A percentile compares a stretch with the other conserved stretches of the same genome.
Conservation (phyloP, 2,888 invertebrate genomes). For the Allacma fusca region DNA sequence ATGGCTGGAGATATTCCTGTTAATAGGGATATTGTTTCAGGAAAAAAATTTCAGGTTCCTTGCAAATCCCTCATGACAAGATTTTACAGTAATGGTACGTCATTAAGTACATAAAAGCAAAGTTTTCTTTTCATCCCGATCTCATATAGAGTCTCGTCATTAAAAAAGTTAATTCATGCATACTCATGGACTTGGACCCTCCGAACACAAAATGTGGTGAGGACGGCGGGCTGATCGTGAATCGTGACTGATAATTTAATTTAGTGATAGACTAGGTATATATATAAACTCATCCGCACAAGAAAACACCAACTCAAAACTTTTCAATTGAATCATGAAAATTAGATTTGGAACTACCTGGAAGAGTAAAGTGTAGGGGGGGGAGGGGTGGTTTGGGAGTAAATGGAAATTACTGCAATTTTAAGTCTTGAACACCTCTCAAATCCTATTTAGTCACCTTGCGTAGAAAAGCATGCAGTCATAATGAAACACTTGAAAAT, state of each 20-base stretch:
- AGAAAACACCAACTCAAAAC: background rate
- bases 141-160: slow-evolving; percentile 4
- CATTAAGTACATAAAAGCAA: slow-evolving; percentile 32
- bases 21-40: no score
- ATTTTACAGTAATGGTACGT: no score
- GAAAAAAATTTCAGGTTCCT: no score
- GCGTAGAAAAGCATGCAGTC: background rate
- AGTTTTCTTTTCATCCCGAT: slow-evolving; percentile 27
- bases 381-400: background rate
- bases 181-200: no score
- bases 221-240: slow-evolving; percentile 11
- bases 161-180: background rate
- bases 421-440: background rate
- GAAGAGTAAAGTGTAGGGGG: no score
- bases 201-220: background rate
- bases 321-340: slow-evolving; percentile 27
- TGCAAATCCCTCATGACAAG: no score
- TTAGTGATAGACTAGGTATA: slow-evolving; percentile 11
- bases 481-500: background rate
- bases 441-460: background rate
- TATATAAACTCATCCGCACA: background rate
- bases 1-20: no score
- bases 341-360: slow-evolving; percentile 19
- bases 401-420: background rate
- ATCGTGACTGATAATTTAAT: slow-evolving; percentile 32